Base-by-base conservation (phyloP, 2,888 invertebrate species). In the Calliscelio sp. region DNA sequence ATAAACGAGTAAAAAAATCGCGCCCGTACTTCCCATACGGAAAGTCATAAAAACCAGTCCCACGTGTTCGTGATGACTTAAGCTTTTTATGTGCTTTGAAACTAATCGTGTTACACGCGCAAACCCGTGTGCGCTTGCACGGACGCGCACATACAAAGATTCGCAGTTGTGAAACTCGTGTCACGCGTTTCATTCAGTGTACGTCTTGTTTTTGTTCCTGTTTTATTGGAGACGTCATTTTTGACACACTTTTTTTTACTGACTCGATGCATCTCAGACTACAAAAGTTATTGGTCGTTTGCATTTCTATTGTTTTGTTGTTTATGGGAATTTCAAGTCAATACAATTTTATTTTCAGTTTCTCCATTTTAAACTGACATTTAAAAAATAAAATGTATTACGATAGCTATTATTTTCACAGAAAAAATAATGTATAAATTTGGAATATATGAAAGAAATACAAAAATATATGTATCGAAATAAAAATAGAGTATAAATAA, bases 31-130 rank as follows among this genome's bases (percentile, higher is more conserved):
- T 87, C 85, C 79, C 79, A 85, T 70, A 68, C 85, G 81, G 70
- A 86, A 87, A 81, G 73, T 68, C 74, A 57, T 87, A 87, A 87
- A 89, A 88, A 75, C 74, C 18, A 46, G 68, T 77, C 70, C 83
- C 88, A 88, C 88, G 87, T 88, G 87, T 87, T 85, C 78, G 63
- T 83, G 81, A 74, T 83, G 78, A 78, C 83, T 81, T 81, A 74
- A 82, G 83, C 86, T 87, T 88, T 88, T 89, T 87, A 86, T 82
- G 86, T 70, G 57, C 81, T 79, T 75, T 57, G 65, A 79, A 85
- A 79, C 61, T 81, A 85, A 85, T 81, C 78, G 51, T 24, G 73
- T 78, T 78, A 70, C 59, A 63, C 41, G 74, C 74, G 66, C 28
- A 61, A 61, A 66, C 11, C 59, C 63, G 83, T 70, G 46, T 79